phyloP scores from a whole-genome alignment of 1,140 invertebrate genomes.

The Penaeus chinensis region DNA sequence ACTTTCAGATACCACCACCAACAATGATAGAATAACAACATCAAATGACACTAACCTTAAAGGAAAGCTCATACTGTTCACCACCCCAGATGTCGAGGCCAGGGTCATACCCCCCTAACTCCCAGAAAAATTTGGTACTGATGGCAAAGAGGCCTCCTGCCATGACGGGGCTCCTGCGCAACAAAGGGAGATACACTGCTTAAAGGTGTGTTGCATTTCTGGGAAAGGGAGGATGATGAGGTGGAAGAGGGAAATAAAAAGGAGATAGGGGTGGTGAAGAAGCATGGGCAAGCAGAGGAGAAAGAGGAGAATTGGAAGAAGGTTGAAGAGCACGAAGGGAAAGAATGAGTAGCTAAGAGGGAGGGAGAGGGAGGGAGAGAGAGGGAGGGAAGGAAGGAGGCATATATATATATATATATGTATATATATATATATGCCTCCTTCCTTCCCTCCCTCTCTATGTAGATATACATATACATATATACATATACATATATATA shows the following conservation, averaged over 20 bases:
- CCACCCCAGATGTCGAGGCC: constrained; percentile 79
- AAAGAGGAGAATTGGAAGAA: too few relatives aligned
- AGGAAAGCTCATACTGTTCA: constrained; percentile 77
- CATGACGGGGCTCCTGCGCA: constrained; percentile 57
- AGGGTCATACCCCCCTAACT: constrained; percentile 77
- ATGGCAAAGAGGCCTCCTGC: constrained; percentile 79
- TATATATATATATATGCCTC: too few relatives aligned
- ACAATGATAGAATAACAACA: neutral
- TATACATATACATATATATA: too few relatives aligned
- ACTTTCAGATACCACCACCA: neutral
- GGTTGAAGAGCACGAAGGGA: too few relatives aligned
- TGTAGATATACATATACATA: too few relatives aligned
- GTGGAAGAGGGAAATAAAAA: neutral
- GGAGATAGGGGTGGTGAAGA: too few relatives aligned
- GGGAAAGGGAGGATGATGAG: neutral
- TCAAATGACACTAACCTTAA: constrained; percentile 69
- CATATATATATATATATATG: too few relatives aligned
- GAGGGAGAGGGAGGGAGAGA: too few relatives aligned
- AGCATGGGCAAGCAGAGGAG: too few relatives aligned
- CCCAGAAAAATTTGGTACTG: constrained; percentile 75
- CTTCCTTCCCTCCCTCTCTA: too few relatives aligned
- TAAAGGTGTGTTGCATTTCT: neutral
- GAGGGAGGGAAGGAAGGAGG: too few relatives aligned
- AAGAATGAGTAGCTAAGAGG: too few relatives aligned
- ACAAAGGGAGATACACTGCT: neutral